Conservation (phyloP, 1,140 invertebrate genomes). For the Homalodisca vitripennis region DNA sequence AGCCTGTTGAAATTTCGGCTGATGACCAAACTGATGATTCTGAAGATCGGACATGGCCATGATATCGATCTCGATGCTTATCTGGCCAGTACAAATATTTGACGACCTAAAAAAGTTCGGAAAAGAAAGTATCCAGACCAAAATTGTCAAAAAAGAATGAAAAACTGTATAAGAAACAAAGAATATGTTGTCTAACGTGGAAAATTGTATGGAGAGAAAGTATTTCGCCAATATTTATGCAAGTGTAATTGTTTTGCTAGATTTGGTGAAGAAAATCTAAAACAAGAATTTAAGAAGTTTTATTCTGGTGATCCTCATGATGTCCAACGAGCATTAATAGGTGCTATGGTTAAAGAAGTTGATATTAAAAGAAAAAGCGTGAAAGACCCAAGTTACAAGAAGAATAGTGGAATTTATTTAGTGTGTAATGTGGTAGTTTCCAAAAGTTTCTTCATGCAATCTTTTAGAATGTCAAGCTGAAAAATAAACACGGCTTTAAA, state of each 20-base stretch:
- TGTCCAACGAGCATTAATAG: too few relatives aligned
- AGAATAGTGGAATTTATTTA: neutral
- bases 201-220: neutral
- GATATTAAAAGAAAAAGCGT: neutral
- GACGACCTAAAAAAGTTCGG: neutral
- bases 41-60: neutral
- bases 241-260: neutral
- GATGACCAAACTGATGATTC: neutral
- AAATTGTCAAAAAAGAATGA: neutral
- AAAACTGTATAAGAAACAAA: too few relatives aligned
- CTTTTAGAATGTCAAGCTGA: too few relatives aligned
- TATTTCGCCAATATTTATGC: too few relatives aligned
- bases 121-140: neutral
- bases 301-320: neutral
- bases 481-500: neutral
- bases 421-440: neutral
- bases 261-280: neutral
- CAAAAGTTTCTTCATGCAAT: neutral
- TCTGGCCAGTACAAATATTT: neutral
- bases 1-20: neutral
- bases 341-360: neutral
- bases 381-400: neutral
- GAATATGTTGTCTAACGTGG: neutral
- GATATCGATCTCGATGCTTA: neutral
- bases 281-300: neutral